Base-by-base conservation (phyloP, 2,888 invertebrate genomes). In the Synanthedon myopaeformis region DNA sequence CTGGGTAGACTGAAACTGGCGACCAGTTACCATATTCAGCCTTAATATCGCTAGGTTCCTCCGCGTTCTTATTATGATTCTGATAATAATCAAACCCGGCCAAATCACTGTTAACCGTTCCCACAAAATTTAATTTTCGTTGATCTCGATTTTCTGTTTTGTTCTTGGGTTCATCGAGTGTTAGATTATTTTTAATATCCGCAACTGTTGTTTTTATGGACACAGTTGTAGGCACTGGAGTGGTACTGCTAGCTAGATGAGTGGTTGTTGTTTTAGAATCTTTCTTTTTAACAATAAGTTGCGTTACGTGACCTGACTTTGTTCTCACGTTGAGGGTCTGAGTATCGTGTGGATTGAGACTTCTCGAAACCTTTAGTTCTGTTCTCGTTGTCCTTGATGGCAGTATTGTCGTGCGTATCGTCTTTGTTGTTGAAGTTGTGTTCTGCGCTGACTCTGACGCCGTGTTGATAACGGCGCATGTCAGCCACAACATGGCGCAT, bases 291-390 rank as follows among this genome's bases (percentile, higher is more conserved):
- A 94, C 93, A 49, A 94, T 92, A 11, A 95, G 82, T 62, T 94
- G 94, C 0, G 95, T 93, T 23, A 94, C 81, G 56, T 91, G 92
- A 2, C 95, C 95, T 19, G 92, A 90, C 67, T 91, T 91, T 0
- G 94, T 93, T 65, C 92, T 90, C 0, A 95, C 93, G 66, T 92
- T 93, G 49, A 95, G 79, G 42, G 94, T 93, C 69, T 94, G 92
- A 51, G 92, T 94, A 59, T 92, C 91, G 23, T 92, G 92, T 0
- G 94, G 94, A 72, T 93, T 91, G 13, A 95, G 85, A 70, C 93
- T 94, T 57, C 94, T 88, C 2, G 93, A 91, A 17, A 94, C 93
- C 72, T 94, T 93, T 49, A 94, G 82, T 72, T 93, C 92, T 0
- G 94, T 93, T 56, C 94, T 88, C 19, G 93, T 90, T 49, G 92